A percentile compares a stretch with the other conserved stretches of the same genome.
Conservation (phyloP, 2,888 invertebrate genomes). For the Microctonus brassicae region DNA sequence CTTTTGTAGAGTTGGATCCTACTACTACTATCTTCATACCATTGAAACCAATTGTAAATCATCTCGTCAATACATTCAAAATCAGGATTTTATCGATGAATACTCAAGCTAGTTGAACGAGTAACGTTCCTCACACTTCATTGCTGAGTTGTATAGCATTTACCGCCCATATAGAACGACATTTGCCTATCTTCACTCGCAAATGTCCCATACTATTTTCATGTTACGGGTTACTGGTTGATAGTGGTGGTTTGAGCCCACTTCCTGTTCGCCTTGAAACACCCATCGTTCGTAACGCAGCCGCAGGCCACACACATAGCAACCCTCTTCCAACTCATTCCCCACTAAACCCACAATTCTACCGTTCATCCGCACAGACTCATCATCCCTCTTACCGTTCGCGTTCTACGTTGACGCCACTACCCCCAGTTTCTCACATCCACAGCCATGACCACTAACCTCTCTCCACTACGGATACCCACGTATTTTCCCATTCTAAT, state of each 20-base stretch:
- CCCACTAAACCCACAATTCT: slow-evolving; percentile 17
- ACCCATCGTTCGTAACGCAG: slow-evolving; percentile 56
- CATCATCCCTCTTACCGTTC: slow-evolving; percentile 14
- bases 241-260: slow-evolving; percentile 53
- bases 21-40: not conserved
- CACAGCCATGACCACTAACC: slow-evolving; percentile 38
- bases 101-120: slow-evolving; percentile 35
- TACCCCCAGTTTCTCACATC: slow-evolving; percentile 25
- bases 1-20: not conserved
- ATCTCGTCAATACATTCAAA: not conserved
- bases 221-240: slow-evolving; percentile 5
- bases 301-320: slow-evolving; percentile 56
- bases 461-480: slow-evolving; percentile 8
- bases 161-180: no score
- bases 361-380: slow-evolving; percentile 23
- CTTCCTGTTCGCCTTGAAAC: slow-evolving; percentile 56
- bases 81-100: slow-evolving; percentile 31
- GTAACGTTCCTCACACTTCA: slow-evolving; percentile 35
- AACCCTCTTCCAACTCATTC: slow-evolving; percentile 46
- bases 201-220: not conserved
- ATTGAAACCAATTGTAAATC: slow-evolving; percentile 10
- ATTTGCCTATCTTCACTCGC: no score
- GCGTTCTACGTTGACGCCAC: slow-evolving; percentile 7
- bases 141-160: slow-evolving; percentile 47
- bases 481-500: slow-evolving; percentile 13